A percentile compares a stretch with the other conserved stretches of the same genome.
These are phyloP conservation scores for Phrynosoma platyrhinos DNA, from an alignment of 2,113 vertebrate genomes.

Conservation along the genomic window DNA sequence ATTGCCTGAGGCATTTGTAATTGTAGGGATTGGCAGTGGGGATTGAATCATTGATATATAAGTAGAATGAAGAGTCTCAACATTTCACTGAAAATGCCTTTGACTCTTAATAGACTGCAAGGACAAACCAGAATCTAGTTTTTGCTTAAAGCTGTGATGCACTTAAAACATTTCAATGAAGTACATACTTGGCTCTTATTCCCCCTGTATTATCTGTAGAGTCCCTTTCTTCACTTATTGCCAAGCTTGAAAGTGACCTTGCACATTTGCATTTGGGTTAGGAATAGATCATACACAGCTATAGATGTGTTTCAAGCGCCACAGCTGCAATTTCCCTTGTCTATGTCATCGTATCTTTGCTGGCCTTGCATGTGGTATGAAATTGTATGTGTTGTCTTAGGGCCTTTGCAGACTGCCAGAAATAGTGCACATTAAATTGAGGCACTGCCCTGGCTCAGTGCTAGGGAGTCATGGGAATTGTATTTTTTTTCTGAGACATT, in stretches of 20 bases:
- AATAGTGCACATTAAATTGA: too few species aligned
- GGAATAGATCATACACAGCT: too few species aligned
- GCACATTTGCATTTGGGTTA: background rate
- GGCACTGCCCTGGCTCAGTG: too few species aligned
- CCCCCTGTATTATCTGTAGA: background rate
- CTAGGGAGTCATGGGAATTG: too few species aligned
- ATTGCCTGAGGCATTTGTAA: constrained; percentile 48
- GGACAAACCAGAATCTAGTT: constrained; percentile 6
- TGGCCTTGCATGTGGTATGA: too few species aligned
- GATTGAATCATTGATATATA: constrained; percentile 39
- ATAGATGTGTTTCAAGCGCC: background rate
- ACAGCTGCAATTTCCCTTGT: background rate
- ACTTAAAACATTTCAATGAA: constrained; percentile 13
- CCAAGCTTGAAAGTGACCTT: constrained; percentile 5
- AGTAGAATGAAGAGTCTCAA: constrained; percentile 31
- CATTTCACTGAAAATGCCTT: constrained; percentile 6
- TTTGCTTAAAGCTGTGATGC: background rate
- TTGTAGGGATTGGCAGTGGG: constrained; percentile 34
- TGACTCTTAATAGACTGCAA: constrained; percentile 8
- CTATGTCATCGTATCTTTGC: background rate
- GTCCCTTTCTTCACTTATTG: background rate
- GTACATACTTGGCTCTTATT: constrained; percentile 11
- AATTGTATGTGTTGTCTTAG: background rate
- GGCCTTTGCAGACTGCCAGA: too few species aligned
- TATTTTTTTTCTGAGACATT: too few species aligned